A percentile compares a stretch with the other conserved stretches of the same genome.
These are phyloP conservation scores for Exephanes ischioxanthus DNA, from an alignment of 2,888 invertebrate species.

Conservation along the genomic window DNA sequence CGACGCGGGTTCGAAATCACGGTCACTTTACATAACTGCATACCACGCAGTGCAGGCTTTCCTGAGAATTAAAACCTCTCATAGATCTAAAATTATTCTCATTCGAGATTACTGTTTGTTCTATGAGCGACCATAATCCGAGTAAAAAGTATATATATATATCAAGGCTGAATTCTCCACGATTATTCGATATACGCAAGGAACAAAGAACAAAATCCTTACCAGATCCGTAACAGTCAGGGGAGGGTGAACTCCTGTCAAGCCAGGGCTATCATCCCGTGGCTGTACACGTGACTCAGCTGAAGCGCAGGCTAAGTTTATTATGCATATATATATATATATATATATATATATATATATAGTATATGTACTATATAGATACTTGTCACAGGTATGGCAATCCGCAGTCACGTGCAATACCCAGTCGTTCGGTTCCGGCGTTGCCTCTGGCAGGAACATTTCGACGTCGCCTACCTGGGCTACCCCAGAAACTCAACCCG, in stretches of 20 bases:
- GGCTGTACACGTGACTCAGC: slow-evolving; percentile 59
- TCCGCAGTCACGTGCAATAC: slow-evolving; percentile 56
- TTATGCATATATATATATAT: slow-evolving; percentile 17
- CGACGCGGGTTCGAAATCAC: too few species aligned
- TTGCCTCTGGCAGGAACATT: slow-evolving; percentile 34
- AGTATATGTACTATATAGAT: background rate
- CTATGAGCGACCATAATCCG: background rate
- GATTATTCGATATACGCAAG: background rate
- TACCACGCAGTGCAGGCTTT: too few species aligned
- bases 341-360: slow-evolving; percentile 4
- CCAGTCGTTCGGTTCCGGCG: slow-evolving; percentile 48
- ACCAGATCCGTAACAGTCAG: slow-evolving; percentile 10
- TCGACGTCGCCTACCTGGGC: slow-evolving; percentile 51
- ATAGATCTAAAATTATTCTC: too few species aligned
- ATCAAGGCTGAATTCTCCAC: background rate
- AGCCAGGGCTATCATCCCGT: slow-evolving; percentile 41
- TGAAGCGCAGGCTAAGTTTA: slow-evolving; percentile 47
- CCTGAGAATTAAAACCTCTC: too few species aligned
- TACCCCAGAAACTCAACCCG: background rate
- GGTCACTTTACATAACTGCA: too few species aligned
- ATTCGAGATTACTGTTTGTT: too few species aligned
- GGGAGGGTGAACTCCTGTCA: slow-evolving; percentile 7
- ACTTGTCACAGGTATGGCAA: background rate
- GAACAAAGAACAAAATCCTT: background rate
- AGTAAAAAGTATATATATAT: too few species aligned